phyloP scores from a whole-genome alignment of 2,113 vertebrate genomes.

The Hippocampus barbouri region DNA sequence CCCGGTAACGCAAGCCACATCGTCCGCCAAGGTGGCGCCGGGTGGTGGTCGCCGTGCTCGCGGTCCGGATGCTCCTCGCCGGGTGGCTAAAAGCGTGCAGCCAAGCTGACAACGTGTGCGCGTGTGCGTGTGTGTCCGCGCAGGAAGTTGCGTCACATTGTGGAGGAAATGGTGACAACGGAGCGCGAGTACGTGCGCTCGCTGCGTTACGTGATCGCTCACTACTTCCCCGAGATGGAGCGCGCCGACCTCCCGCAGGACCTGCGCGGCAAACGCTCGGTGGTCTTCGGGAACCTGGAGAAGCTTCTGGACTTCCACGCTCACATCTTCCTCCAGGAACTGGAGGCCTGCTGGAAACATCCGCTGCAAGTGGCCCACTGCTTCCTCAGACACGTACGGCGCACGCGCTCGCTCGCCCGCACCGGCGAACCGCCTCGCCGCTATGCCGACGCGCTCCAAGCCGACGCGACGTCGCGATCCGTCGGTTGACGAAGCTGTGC shows the following conservation, averaged over 20 bases:
- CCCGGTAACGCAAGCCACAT: too few species aligned
- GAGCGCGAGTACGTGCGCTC: conserved; percentile 93
- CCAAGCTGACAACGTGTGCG: background rate
- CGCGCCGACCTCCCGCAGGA: conserved; percentile 87
- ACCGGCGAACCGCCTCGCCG: too few species aligned
- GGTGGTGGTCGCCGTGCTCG: too few species aligned
- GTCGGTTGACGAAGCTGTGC: background rate
- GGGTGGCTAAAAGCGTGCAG: too few species aligned
- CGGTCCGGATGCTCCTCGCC: too few species aligned
- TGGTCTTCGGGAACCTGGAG: conserved; percentile 93
- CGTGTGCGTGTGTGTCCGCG: background rate
- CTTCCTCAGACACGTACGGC: conserved; percentile 88
- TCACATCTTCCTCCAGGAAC: conserved; percentile 89
- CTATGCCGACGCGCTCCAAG: too few species aligned
- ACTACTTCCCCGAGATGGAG: conserved; percentile 95
- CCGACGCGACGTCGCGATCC: too few species aligned
- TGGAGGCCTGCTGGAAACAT: conserved; percentile 90
- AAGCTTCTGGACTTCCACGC: conserved; percentile 91
- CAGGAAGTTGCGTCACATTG: conserved; percentile 83
- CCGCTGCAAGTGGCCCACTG: conserved; percentile 87
- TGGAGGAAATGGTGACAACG: conserved; percentile 92
- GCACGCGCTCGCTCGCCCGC: too few species aligned
- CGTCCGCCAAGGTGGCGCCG: too few species aligned
- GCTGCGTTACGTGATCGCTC: conserved; percentile 82
- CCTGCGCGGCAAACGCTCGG: conserved; percentile 84